Evolutionary conservation across 2,113 vertebrate species (phyloP).

Genomic region (Vidua chalybeata): DNA sequence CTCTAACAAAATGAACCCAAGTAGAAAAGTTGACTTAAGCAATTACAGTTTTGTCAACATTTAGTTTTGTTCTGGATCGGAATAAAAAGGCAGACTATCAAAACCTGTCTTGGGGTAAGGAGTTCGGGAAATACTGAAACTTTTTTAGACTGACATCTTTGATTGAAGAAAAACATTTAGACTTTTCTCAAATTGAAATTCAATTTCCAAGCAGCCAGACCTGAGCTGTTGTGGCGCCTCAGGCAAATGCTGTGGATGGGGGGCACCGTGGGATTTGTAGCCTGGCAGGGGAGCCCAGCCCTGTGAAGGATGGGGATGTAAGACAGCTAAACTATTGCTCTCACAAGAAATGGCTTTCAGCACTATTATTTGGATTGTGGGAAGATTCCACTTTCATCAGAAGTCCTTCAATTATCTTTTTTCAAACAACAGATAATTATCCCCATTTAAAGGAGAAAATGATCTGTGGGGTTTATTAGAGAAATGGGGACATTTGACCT

Average conservation of each 20-base stretch:
- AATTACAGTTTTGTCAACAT: constrained; percentile 37
- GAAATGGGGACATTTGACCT: not conserved
- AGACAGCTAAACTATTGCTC: constrained; percentile 32
- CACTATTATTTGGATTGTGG: constrained; percentile 7
- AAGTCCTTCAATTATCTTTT: constrained; percentile 11
- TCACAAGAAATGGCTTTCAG: constrained; percentile 54
- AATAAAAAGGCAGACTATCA: constrained; percentile 27
- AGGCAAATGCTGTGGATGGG: constrained; percentile 13
- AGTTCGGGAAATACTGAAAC: constrained; percentile 1
- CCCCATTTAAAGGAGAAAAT: constrained; percentile 5
- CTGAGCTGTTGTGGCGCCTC: not conserved
- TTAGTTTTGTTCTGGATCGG: not conserved
- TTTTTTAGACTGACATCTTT: constrained; percentile 33
- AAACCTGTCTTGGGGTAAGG: not conserved
- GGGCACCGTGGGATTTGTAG: constrained; percentile 26
- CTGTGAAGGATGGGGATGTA: constrained; percentile 11
- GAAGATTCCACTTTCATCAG: not conserved
- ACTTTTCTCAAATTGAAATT: constrained; percentile 39
- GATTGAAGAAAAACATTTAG: constrained; percentile 50
- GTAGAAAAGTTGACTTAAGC: constrained; percentile 14
- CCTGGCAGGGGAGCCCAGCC: constrained; percentile 9
- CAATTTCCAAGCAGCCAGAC: constrained; percentile 3
- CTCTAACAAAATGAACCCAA: not conserved
- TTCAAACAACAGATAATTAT: constrained; percentile 33
- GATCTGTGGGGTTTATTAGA: not conserved